Base-by-base conservation (phyloP, 2,888 invertebrate genomes). In the Epistrophella euchroma region DNA sequence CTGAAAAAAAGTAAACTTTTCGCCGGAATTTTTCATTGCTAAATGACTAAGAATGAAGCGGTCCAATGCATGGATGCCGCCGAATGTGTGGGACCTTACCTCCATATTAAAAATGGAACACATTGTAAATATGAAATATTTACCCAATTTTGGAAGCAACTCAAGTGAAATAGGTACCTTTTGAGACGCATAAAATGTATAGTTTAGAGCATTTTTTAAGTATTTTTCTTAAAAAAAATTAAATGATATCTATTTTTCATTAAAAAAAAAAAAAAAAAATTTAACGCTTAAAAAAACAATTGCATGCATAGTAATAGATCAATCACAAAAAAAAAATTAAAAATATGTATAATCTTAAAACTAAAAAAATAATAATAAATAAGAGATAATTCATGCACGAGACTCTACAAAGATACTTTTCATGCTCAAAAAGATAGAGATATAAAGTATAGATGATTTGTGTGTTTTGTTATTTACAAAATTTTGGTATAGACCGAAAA, bases 401-500 rank as follows among this genome's bases (percentile, higher is more conserved):
- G 37, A 47, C 17, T 64, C 28, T 64, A 64, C 19, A 66, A 32
- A 66, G 13, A 43, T 15, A 25, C 6, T 32, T 47, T 45, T 47
- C 64, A 64, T 64, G 64, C 64, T 64, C 15, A 28, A 64, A 32
- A 22, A 40, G 35, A 43, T 64, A 64, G 17, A 28, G 7, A 66
- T 66, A 35, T 58, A 66, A 11, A 66, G 72, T 25, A 55, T 58
- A 82, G 71, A 76, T 76, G 60, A 55, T 56, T 75, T 55, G 52
- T 68, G 68, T 74, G 45, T 62, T 35, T 74, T 52, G 40, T 79
- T 71, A 71, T 75, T 75, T 79, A 79, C 50, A 64, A 78, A 68
- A 84, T 79, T 84, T 79, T 79, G 66, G 43, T 60, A 28, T n/a
- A 64, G 70, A 75, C 62, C 64, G 68, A 77, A 76, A 72, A 50